Conservation (phyloP, 1,140 invertebrate species). For the Aphidius ervi region DNA sequence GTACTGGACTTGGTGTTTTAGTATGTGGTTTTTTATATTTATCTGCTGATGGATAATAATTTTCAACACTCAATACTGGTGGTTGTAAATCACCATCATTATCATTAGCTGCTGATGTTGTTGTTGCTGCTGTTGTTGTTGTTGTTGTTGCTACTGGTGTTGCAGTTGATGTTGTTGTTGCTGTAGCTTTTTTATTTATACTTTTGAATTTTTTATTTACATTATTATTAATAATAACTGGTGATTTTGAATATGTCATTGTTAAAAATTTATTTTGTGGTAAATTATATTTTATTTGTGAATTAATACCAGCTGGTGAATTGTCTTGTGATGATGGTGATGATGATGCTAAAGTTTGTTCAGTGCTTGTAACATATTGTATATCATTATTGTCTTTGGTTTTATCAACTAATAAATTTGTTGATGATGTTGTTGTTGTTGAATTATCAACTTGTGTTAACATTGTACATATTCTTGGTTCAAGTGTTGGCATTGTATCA, state of each 20-base stretch:
- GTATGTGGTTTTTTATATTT: slow-evolving; percentile 17
- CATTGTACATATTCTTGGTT: slow-evolving; percentile 23
- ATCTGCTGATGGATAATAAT: slow-evolving; percentile 13
- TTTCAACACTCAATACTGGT: slow-evolving; percentile 22
- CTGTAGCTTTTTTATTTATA: neutral
- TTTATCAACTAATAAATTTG: neutral
- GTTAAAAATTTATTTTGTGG: slow-evolving; percentile 10
- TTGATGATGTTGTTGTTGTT: neutral
- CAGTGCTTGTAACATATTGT: neutral
- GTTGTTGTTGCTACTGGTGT: slow-evolving; percentile 2
- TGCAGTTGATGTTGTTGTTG: neutral
- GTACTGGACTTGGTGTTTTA: neutral
- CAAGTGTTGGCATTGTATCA: neutral
- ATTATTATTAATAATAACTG: neutral
- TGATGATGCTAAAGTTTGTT: neutral
- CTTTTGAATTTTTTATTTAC: neutral
- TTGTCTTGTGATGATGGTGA: slow-evolving; percentile 4
- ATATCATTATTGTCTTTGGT: too few relatives aligned
- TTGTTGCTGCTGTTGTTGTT: slow-evolving; percentile 18
- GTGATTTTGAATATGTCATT: neutral
- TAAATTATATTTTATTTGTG: slow-evolving; percentile 1
- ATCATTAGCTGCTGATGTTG: slow-evolving; percentile 16
- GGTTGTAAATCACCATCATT: slow-evolving; percentile 14
- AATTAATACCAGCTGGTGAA: slow-evolving; percentile 7
- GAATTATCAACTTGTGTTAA: slow-evolving; percentile 26